These are phyloP conservation scores for Pseudorhombus dupliciocellatus DNA, from an alignment of 2,113 vertebrate genomes.

Conservation along the genomic window DNA sequence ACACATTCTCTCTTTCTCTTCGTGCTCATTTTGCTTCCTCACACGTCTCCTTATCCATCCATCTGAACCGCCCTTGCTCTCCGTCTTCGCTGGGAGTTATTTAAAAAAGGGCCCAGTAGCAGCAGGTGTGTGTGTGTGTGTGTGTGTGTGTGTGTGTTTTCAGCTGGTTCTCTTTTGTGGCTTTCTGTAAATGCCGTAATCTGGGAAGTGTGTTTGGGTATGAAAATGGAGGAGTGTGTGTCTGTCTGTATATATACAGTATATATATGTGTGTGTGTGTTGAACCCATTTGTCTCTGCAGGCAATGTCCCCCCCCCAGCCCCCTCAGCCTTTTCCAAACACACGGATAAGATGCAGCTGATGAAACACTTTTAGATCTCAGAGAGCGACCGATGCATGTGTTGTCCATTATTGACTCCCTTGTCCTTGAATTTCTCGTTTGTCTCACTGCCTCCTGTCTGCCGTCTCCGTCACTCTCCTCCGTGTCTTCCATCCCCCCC, in stretches of 20 bases:
- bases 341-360: constrained; percentile 71
- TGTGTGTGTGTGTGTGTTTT: constrained; percentile 47
- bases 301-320: constrained; percentile 42
- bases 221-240: constrained; percentile 3
- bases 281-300: constrained; percentile 59
- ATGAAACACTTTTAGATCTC: constrained; percentile 70
- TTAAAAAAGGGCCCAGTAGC: constrained; percentile 51
- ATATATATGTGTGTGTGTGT: constrained; percentile 9
- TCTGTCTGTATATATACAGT: constrained; percentile 14
- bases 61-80: constrained; percentile 37
- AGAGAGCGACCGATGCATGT: constrained; percentile 44
- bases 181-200: constrained; percentile 62
- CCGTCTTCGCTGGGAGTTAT: constrained; percentile 20
- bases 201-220: constrained; percentile 52
- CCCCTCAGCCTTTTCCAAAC: constrained; percentile 26
- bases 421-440: constrained; percentile 57
- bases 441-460: constrained; percentile 10
- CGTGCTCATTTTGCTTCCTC: constrained; percentile 48
- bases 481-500: constrained; percentile 10
- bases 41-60: constrained; percentile 46
- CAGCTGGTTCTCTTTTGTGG: constrained; percentile 54
- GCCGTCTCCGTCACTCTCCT: constrained; percentile 2
- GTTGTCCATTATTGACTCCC: constrained; percentile 71
- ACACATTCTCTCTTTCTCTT: constrained; percentile 50
- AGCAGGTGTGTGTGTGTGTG: constrained; percentile 21